These are phyloP conservation scores for Premnoplex brunnescens DNA, from an alignment of 2,797 vertebrate species.

Conservation along the genomic window DNA sequence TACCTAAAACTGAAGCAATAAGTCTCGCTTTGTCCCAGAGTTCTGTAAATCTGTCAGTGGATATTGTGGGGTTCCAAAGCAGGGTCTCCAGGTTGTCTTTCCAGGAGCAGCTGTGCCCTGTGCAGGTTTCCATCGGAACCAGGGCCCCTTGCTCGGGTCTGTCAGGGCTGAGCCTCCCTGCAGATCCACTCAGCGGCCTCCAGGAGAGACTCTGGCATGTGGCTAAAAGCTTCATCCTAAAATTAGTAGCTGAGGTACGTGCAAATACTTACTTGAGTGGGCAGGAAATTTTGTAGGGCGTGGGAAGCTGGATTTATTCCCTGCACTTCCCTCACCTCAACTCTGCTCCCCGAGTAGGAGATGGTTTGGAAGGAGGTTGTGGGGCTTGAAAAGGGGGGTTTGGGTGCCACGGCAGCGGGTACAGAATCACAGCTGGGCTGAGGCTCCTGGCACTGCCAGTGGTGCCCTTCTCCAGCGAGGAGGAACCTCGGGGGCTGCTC, in stretches of 20 bases:
- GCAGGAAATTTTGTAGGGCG: constrained; percentile 25
- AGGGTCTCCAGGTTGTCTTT: not conserved
- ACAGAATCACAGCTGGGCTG: not conserved
- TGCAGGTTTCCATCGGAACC: fast-evolving
- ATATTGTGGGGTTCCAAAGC: not conserved
- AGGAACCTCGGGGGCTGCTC: not conserved
- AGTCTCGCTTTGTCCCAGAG: not conserved
- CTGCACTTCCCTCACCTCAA: not conserved
- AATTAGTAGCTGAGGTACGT: not conserved
- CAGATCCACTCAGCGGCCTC: not conserved
- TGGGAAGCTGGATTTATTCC: not conserved
- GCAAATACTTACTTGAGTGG: not conserved
- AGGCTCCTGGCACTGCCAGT: not conserved
- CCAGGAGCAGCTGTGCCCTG: not conserved
- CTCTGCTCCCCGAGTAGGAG: fast-evolving
- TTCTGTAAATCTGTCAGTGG: not conserved
- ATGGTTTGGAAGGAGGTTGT: not conserved
- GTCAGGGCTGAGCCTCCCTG: not conserved
- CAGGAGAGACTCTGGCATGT: not conserved
- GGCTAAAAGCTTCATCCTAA: not conserved
- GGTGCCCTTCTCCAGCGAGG: not conserved
- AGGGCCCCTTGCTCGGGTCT: fast-evolving
- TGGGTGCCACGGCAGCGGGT: fast-evolving
- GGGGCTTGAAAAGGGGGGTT: fast-evolving
- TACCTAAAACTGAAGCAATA: not conserved